These are phyloP conservation scores for Drosophila planitibia DNA, from an alignment of 2,888 invertebrate genomes.

Conservation along the genomic window DNA sequence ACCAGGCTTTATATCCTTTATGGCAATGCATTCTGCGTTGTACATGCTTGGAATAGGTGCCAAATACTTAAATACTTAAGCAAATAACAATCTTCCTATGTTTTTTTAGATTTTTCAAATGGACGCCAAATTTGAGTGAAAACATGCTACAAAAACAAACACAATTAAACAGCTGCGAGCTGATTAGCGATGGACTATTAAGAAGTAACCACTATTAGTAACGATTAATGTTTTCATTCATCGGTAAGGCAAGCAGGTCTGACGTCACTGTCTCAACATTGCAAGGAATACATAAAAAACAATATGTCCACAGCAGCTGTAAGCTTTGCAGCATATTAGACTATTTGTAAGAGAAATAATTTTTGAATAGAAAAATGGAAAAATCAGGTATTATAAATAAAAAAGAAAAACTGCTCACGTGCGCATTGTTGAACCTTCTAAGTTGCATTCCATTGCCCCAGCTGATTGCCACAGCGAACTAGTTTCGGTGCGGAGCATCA, in stretches of 20 bases:
- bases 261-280: background rate
- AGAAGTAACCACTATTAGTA: background rate
- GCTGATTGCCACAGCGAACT: conserved; percentile 35
- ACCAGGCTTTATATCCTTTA: conserved; percentile 93
- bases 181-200: conserved; percentile 10
- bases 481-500: conserved; percentile 27
- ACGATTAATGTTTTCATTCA: background rate
- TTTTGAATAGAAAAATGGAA: background rate
- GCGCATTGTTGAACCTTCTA: conserved; percentile 11
- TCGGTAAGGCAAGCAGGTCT: background rate
- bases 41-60: conserved; percentile 65
- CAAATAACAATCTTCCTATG: background rate
- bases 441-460: conserved; percentile 2
- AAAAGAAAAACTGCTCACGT: too few relatives aligned
- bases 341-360: background rate
- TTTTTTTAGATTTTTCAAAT: conserved; percentile 9
- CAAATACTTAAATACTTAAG: background rate
- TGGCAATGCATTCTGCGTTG: conserved; percentile 82
- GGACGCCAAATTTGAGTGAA: conserved; percentile 32
- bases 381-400: too few relatives aligned
- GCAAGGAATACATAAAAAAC: too few relatives aligned
- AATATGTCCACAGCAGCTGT: background rate
- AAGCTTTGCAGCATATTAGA: background rate
- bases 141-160: conserved; percentile 88
- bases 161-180: conserved; percentile 87